A percentile compares a stretch with the other conserved stretches of the same genome.
These are phyloP conservation scores for Macropus fuliginosus DNA, from an alignment of 2,797 vertebrate genomes.

Conservation along the genomic window DNA sequence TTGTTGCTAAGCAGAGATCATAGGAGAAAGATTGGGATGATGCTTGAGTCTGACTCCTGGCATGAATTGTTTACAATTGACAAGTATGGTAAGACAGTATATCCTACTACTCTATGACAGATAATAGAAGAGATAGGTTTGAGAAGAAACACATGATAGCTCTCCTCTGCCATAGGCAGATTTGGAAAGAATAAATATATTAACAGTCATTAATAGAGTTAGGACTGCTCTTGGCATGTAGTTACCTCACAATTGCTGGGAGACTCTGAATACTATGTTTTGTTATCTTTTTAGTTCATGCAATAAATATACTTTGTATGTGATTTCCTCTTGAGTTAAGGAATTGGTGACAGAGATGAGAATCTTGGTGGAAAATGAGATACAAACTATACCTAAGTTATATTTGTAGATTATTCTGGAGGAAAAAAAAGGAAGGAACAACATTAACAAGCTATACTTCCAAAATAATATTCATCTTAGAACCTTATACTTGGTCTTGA, in stretches of 20 bases:
- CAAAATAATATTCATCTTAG: not conserved
- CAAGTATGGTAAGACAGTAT: not conserved
- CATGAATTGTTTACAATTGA: not conserved
- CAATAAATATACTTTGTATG: not conserved
- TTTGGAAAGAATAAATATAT: not conserved
- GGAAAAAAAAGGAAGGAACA: not conserved
- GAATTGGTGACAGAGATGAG: not conserved
- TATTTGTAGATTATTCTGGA: not conserved
- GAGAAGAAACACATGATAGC: not conserved
- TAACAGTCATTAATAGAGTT: not conserved
- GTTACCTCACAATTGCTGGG: not conserved
- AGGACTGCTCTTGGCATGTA: not conserved
- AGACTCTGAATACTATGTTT: not conserved
- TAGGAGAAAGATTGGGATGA: not conserved
- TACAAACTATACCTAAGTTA: not conserved
- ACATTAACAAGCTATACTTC: not conserved
- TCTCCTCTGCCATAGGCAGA: not conserved
- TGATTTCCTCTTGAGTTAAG: not conserved
- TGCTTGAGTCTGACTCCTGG: not conserved
- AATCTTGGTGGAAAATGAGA: not conserved
- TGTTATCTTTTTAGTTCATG: not conserved
- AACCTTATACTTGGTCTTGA: not conserved
- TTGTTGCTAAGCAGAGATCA: not conserved
- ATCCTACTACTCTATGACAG: too few species aligned
- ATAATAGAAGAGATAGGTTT: too few species aligned